phyloP scores from a whole-genome alignment of 2,797 vertebrate genomes.

The Hirundo rustica region DNA sequence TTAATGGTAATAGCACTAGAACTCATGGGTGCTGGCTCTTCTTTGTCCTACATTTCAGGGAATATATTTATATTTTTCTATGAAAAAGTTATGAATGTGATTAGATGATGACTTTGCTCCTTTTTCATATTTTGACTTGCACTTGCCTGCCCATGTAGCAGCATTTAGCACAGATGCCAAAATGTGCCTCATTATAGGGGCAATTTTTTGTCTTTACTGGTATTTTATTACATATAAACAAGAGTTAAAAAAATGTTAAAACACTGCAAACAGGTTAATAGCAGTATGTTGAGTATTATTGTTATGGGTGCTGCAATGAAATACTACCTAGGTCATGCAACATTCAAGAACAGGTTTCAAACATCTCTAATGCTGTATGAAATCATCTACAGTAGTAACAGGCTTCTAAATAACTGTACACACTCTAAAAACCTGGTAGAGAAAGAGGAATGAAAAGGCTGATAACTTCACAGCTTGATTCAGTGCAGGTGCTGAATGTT shows the following conservation, averaged over 20 bases:
- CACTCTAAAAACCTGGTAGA: conserved; percentile 11
- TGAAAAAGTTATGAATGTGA: conserved; percentile 77
- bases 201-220: conserved; percentile 70
- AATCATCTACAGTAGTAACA: conserved; percentile 38
- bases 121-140: conserved; percentile 78
- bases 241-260: conserved; percentile 46
- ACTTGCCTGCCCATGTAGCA: conserved; percentile 72
- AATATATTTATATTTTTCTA: conserved; percentile 82
- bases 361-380: conserved; percentile 44
- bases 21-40: conserved; percentile 74
- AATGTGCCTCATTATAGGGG: conserved; percentile 77
- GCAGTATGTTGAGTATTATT: conserved; percentile 68
- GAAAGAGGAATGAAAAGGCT: neutral
- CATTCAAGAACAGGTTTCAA: conserved; percentile 52
- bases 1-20: conserved; percentile 46
- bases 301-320: conserved; percentile 72
- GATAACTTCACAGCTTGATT: neutral
- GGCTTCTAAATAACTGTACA: conserved; percentile 46
- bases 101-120: conserved; percentile 73
- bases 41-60: conserved; percentile 81
- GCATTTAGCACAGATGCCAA: conserved; percentile 78
- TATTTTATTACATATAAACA: conserved; percentile 72
- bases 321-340: conserved; percentile 66
- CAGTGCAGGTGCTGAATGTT: neutral
- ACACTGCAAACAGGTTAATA: conserved; percentile 60